phyloP scores from a whole-genome alignment of 2,888 invertebrate species.

The Plebejus anna region DNA sequence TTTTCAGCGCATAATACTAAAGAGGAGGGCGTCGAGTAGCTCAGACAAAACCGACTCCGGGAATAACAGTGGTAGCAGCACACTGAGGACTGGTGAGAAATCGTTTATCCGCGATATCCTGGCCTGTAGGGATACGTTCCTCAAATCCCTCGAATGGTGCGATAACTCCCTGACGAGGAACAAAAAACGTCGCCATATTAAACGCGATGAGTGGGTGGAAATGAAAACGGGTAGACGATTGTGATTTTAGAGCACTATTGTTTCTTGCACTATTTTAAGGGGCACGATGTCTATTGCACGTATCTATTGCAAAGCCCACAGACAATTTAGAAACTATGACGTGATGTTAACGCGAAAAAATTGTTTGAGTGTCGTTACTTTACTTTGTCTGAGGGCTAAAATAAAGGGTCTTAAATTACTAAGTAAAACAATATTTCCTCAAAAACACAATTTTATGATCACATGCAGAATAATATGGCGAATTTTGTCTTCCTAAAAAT shows the following conservation, averaged over 20 bases:
- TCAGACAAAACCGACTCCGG: slow-evolving; percentile 44
- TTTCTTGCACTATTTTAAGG: not conserved
- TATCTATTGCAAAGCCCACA: not conserved
- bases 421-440: not conserved
- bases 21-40: slow-evolving; percentile 38
- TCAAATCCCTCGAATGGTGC: slow-evolving; percentile 73
- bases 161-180: slow-evolving; percentile 71
- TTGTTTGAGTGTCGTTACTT: not conserved
- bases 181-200: slow-evolving; percentile 62
- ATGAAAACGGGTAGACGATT: slow-evolving; percentile 57
- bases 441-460: not conserved
- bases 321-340: not conserved
- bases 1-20: slow-evolving; percentile 41
- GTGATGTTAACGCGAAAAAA: not conserved
- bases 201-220: slow-evolving; percentile 69
- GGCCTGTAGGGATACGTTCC: slow-evolving; percentile 66
- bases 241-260: slow-evolving; percentile 32
- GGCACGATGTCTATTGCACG: not conserved
- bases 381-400: not conserved
- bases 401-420: not conserved
- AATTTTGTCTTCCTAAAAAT: not conserved
- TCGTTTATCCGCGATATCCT: slow-evolving; percentile 70
- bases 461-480: not conserved
- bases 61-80: slow-evolving; percentile 51
- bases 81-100: slow-evolving; percentile 70